These are phyloP conservation scores for Pseudochirops corinnae DNA, from an alignment of 2,797 vertebrate species.

Conservation along the genomic window DNA sequence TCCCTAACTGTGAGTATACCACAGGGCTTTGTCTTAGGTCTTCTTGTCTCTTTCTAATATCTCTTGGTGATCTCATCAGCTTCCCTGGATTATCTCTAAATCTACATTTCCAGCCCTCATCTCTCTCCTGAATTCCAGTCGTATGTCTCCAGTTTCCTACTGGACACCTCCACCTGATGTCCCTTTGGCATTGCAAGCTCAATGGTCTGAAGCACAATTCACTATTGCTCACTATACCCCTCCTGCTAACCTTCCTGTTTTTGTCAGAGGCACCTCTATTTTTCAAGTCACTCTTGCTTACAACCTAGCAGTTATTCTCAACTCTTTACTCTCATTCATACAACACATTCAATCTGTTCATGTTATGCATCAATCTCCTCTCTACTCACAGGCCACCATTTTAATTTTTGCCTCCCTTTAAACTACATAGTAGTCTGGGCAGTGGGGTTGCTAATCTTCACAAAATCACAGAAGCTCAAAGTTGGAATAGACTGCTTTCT, in stretches of 20 bases:
- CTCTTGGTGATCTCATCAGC: neutral
- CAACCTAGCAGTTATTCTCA: neutral
- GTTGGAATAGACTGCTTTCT: neutral
- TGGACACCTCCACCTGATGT: neutral
- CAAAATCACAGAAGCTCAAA: neutral
- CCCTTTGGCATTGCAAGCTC: neutral
- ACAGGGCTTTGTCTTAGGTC: neutral
- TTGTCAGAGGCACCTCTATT: neutral
- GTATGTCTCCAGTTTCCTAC: neutral
- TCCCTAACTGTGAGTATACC: neutral
- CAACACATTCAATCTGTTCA: neutral
- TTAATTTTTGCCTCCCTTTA: neutral
- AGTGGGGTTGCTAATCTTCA: neutral
- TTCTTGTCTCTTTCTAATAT: neutral
- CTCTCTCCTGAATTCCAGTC: neutral
- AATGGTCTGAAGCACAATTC: neutral
- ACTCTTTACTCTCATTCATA: neutral
- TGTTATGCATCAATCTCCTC: neutral
- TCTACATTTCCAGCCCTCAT: neutral
- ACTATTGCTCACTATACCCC: neutral
- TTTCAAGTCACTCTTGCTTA: neutral
- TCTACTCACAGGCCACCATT: neutral
- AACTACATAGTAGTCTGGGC: neutral
- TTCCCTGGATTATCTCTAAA: neutral
- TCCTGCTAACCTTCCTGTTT: neutral